A percentile compares a stretch with the other conserved stretches of the same genome.
Conservation (phyloP, 2,888 invertebrate species). For the Clanis bilineata region DNA sequence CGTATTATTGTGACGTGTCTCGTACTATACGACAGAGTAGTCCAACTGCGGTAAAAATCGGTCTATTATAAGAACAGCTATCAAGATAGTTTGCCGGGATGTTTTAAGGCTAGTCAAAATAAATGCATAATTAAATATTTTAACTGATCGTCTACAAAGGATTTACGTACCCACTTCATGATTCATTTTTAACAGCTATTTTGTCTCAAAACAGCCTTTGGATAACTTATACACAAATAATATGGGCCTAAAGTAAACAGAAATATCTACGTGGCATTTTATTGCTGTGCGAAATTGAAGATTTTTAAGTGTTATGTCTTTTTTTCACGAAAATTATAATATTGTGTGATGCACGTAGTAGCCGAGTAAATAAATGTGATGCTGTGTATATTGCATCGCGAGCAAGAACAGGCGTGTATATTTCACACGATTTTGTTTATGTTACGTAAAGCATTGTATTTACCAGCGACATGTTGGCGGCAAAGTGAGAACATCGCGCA, state of each 20-base stretch:
- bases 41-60: too few species aligned
- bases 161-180: background rate
- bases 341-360: slow-evolving; percentile 1
- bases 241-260: slow-evolving; percentile 5
- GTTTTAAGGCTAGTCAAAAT: background rate
- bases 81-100: background rate
- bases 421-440: too few species aligned
- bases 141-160: background rate
- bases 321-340: background rate
- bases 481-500: too few species aligned
- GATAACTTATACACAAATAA: background rate
- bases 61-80: background rate
- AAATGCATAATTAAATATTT: background rate
- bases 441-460: too few species aligned
- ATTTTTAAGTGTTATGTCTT: background rate
- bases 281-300: background rate
- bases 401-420: too few species aligned
- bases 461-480: too few species aligned
- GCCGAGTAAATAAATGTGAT: background rate
- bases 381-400: too few species aligned
- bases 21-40: background rate
- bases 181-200: background rate
- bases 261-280: background rate
- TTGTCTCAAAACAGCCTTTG: too few species aligned
- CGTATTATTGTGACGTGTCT: background rate